Base-by-base conservation (phyloP, 2,888 invertebrate species). In the Drosophila ezoana region DNA sequence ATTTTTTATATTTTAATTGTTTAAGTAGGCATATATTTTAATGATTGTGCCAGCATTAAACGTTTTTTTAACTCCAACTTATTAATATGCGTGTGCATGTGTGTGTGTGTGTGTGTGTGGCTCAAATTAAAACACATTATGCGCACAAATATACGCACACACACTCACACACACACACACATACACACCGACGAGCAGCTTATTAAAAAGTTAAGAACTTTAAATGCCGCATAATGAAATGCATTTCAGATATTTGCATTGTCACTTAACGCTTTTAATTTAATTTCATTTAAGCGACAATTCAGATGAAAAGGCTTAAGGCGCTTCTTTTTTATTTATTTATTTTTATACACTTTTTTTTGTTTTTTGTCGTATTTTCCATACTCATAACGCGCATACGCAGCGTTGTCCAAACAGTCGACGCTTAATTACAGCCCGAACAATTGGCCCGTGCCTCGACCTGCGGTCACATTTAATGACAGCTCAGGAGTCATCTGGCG, bases 161-260 rank as follows among this genome's bases (percentile, higher is more conserved):
- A 20, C 44, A 14, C 16, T 45, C n/a, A 70, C 61, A 70, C 58
- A 49, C 48, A 45, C 52, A 54, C 16, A 45, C 4, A 74, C 44
- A 44, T 47, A 57, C 32, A 35, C 57, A 51, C 52, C 41, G 37
- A 13, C 54, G 53, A 57, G 60, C 41, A 51, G 75, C 52, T 72
- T 78, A 85, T 86, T 82, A 79, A 83, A 76, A 88, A 77, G 84
- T 88, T 80, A 84, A 87, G 85, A 78, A 87, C 76, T 70, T 75
- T 72, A 72, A 83, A 78, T 78, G 63, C 66, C 41, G 48, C 69
- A 60, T 82, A 76, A 86, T 89, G 67, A 70, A 76, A 79, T 79
- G 73, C 82, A 62, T 65, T 72, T 78, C 74, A 59, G 63, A 69
- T 72, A 82, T 82, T 89, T 89, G 73, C 86, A 76, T 70, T 79